A percentile compares a stretch with the other conserved stretches of the same genome.
Conservation (phyloP, 2,888 invertebrate genomes). For the Lasioglossum pauxillum region DNA sequence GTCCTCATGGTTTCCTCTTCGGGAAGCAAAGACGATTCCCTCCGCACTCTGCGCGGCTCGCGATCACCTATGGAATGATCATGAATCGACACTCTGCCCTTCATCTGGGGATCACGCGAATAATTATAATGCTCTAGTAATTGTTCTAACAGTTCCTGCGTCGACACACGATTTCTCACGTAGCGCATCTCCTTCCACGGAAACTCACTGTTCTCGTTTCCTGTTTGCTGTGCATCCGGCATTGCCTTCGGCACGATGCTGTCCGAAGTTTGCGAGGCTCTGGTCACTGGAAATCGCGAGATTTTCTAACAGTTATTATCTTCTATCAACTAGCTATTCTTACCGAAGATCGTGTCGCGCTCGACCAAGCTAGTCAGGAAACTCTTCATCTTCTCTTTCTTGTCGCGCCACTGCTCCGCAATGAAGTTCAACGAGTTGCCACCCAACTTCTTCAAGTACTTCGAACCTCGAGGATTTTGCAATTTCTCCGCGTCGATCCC, state of each 20-base stretch:
- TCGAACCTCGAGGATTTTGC: background rate
- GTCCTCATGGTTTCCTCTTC: conserved; percentile 30
- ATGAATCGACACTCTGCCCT: conserved; percentile 35
- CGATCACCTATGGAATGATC: conserved; percentile 54
- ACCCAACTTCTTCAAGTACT: background rate
- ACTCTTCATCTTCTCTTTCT: conserved; percentile 14
- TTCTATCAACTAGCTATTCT: background rate
- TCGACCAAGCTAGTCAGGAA: conserved; percentile 10
- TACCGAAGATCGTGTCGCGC: conserved; percentile 30
- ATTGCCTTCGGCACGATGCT: background rate
- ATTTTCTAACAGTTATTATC: background rate
- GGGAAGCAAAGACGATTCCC: background rate
- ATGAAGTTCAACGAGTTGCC: conserved; percentile 5
- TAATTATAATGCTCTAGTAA: conserved; percentile 49
- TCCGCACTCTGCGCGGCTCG: conserved; percentile 51
- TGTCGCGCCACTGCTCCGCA: conserved; percentile 21
- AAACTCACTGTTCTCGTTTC: background rate
- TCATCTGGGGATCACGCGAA: background rate
- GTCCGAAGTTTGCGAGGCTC: conserved; percentile 29
- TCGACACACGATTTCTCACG: background rate
- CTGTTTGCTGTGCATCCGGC: background rate
- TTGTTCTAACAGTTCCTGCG: conserved; percentile 22
- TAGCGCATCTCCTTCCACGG: background rate
- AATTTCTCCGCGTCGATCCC: background rate
- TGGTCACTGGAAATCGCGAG: conserved; percentile 29